Percentiles rank a stretch among this genome's conserved stretches.
Evolutionary conservation across 2,888 invertebrate species (phyloP).

Genomic region (Netelia inedita): DNA sequence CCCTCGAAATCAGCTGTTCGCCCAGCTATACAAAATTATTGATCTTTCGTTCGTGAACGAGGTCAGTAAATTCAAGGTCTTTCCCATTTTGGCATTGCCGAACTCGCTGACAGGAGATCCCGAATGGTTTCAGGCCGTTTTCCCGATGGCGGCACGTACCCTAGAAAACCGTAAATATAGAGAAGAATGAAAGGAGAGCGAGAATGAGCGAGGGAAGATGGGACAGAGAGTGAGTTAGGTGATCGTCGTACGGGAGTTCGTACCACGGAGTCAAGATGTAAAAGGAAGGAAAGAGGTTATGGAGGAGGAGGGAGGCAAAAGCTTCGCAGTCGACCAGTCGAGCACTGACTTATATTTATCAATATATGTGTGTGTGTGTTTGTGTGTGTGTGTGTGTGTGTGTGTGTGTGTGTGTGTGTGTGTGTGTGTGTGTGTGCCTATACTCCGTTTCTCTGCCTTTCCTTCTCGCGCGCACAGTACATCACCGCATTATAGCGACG

Average conservation of each 20-base stretch:
- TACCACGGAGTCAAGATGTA: slow-evolving; percentile 23
- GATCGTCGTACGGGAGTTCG: slow-evolving; percentile 22
- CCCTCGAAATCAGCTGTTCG: too few relatives aligned
- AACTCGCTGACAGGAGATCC: too few relatives aligned
- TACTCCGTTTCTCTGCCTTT: slow-evolving; percentile 19
- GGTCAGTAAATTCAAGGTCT: too few relatives aligned
- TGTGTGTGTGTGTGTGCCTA: not conserved
- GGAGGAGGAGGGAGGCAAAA: slow-evolving; percentile 34
- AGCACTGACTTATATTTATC: not conserved
- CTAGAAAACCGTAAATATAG: slow-evolving; percentile 49
- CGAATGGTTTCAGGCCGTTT: not conserved
- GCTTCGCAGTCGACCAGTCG: not conserved
- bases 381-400: too few relatives aligned
- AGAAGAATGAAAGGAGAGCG: slow-evolving; percentile 1
- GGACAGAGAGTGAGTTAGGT: slow-evolving; percentile 21
- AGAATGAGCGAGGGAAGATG: not conserved
- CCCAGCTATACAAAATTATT: too few relatives aligned
- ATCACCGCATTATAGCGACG: slow-evolving; percentile 77
- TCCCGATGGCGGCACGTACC: slow-evolving; percentile 48
- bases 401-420: not conserved
- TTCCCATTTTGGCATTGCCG: too few relatives aligned
- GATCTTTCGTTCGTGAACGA: too few relatives aligned
- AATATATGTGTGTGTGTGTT: too few relatives aligned
- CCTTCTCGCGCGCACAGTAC: slow-evolving; percentile 70
- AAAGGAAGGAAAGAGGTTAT: slow-evolving; percentile 37